These are phyloP conservation scores for Urocitellus parryii DNA, from an alignment of 2,113 vertebrate species.

Conservation along the genomic window DNA sequence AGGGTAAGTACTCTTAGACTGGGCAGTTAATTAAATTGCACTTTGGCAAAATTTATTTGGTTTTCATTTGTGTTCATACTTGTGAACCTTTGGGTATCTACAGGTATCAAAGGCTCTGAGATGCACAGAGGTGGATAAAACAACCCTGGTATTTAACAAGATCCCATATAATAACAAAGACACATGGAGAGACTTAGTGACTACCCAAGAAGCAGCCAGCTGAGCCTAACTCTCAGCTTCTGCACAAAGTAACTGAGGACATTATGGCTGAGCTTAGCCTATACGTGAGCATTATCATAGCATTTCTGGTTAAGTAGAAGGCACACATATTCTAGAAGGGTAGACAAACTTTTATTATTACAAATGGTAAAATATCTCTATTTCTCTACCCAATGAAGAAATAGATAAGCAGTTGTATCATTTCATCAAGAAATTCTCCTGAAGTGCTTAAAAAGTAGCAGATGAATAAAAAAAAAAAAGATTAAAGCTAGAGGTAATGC, in stretches of 20 bases:
- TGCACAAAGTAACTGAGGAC: slow-evolving; percentile 90
- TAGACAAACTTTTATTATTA: slow-evolving; percentile 79
- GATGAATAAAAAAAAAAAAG: neutral
- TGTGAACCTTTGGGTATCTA: neutral
- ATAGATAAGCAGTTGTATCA: slow-evolving; percentile 66
- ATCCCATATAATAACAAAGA: too few species aligned
- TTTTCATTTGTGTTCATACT: neutral
- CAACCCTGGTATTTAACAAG: neutral
- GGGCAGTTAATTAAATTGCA: neutral
- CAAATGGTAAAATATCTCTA: slow-evolving; percentile 81
- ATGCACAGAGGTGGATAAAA: neutral
- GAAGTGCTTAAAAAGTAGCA: neutral
- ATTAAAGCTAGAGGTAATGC: neutral
- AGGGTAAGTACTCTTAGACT: neutral
- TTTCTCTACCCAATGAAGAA: slow-evolving; percentile 85
- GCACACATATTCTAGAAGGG: slow-evolving; percentile 87
- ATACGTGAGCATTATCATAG: slow-evolving; percentile 84
- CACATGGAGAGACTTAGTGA: too few species aligned
- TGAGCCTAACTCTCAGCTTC: slow-evolving; percentile 81
- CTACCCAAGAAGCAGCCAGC: neutral
- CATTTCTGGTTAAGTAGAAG: slow-evolving; percentile 88
- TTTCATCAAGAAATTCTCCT: neutral
- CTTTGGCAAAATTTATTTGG: neutral
- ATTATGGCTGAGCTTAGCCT: slow-evolving; percentile 87
- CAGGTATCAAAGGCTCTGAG: neutral